Evolutionary conservation across 1,140 invertebrate genomes (phyloP).

Genomic region (Leguminivora glycinivorella): DNA sequence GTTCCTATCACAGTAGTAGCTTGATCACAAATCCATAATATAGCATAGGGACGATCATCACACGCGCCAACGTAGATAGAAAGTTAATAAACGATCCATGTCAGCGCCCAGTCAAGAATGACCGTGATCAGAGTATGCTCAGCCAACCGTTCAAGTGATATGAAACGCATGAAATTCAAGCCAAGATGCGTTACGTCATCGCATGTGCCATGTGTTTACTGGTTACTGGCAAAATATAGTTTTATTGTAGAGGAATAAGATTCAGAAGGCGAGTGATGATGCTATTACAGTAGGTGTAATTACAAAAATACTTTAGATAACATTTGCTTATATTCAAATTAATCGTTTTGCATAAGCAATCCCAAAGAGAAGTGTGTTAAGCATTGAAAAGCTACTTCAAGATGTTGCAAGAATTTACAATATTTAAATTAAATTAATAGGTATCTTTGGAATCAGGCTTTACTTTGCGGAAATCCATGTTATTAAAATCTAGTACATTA

Average conservation of each 20-base stretch:
- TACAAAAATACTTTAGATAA: background rate
- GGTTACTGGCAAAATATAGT: no score
- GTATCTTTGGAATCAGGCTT: no score
- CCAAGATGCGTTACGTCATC: constrained; percentile 28
- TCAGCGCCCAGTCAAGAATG: background rate
- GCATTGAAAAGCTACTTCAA: background rate
- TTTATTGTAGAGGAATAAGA: no score
- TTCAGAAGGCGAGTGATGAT: no score
- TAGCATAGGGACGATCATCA: constrained; percentile 34
- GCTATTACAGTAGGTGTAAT: background rate
- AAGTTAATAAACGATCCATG: constrained; percentile 33
- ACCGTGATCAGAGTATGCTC: constrained; percentile 25
- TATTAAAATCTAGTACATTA: no score
- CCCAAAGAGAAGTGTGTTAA: background rate
- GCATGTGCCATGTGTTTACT: background rate
- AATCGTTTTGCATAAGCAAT: background rate
- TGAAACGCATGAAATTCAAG: constrained; percentile 34
- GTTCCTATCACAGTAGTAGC: no score
- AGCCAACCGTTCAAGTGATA: constrained; percentile 32
- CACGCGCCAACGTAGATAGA: background rate
- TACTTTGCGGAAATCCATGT: no score
- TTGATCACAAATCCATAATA: no score
- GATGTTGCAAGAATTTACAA: background rate
- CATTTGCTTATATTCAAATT: background rate
- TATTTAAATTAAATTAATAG: no score